Evolutionary conservation across 2,797 vertebrate genomes (phyloP).

Genomic region (Mus spretus): DNA sequence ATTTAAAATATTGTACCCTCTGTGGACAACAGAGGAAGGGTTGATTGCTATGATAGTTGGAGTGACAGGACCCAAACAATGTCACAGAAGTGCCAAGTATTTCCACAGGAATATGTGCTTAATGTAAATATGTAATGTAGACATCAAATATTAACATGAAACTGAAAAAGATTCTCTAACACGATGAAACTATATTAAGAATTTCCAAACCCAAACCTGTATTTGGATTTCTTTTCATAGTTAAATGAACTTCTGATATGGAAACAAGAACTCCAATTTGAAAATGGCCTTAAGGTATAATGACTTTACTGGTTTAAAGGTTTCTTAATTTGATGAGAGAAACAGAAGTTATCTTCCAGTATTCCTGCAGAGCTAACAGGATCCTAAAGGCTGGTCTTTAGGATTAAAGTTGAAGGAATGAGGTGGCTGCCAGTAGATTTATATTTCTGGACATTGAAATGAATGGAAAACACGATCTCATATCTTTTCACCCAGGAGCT

Average conservation of each 20-base stretch:
- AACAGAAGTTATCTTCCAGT: neutral
- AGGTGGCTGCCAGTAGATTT: neutral
- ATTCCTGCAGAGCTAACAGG: neutral
- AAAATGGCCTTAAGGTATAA: neutral
- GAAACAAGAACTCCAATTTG: neutral
- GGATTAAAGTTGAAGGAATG: conserved; percentile 26
- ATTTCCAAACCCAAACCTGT: neutral
- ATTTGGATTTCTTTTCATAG: neutral
- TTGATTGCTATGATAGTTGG: neutral
- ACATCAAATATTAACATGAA: neutral
- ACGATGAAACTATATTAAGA: neutral
- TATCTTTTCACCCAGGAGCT: too few relatives aligned
- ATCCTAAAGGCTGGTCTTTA: conserved; percentile 32
- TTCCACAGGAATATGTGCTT: neutral
- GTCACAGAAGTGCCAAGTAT: neutral
- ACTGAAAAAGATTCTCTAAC: neutral
- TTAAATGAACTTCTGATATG: neutral
- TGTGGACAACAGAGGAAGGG: neutral
- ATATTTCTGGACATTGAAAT: conserved; percentile 43
- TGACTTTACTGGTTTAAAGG: conserved; percentile 21
- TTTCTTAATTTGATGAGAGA: neutral
- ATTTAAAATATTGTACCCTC: neutral
- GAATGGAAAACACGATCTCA: neutral
- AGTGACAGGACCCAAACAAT: neutral
- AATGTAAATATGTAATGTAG: neutral